phyloP scores from a whole-genome alignment of 2,113 vertebrate species.

The Datnioides undecimradiatus region DNA sequence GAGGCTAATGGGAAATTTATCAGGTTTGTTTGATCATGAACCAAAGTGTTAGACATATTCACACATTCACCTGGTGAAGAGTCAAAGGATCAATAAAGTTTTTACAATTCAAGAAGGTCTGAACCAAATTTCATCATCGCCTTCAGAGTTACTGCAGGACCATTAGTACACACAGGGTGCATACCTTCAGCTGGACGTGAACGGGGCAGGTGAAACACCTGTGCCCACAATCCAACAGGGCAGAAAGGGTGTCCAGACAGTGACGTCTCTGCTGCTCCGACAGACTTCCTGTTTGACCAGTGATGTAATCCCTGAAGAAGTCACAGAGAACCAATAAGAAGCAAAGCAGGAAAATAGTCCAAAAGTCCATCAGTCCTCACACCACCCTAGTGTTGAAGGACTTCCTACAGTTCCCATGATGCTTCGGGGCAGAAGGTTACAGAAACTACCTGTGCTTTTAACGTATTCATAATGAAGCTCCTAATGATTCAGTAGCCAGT shows the following conservation, averaged over 20 bases:
- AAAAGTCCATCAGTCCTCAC: neutral
- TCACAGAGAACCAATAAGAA: constrained; percentile 36
- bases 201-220: constrained; percentile 80
- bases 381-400: neutral
- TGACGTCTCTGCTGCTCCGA: constrained; percentile 29
- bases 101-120: too few species aligned
- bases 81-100: too few species aligned
- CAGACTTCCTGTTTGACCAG: constrained; percentile 23
- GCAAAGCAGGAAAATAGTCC: neutral
- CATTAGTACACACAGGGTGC: neutral
- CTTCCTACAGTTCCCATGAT: constrained; percentile 16
- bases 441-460: too few species aligned
- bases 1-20: too few species aligned
- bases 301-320: constrained; percentile 64
- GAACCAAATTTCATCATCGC: too few species aligned
- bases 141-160: neutral
- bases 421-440: neutral
- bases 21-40: too few species aligned
- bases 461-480: too few species aligned
- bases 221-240: constrained; percentile 81
- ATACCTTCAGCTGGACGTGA: constrained; percentile 86
- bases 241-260: constrained; percentile 73
- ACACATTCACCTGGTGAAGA: too few species aligned
- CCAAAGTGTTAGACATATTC: too few species aligned
- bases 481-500: too few species aligned